Evolutionary conservation across 2,113 vertebrate genomes (phyloP).

Genomic region (Arenaria interpres): DNA sequence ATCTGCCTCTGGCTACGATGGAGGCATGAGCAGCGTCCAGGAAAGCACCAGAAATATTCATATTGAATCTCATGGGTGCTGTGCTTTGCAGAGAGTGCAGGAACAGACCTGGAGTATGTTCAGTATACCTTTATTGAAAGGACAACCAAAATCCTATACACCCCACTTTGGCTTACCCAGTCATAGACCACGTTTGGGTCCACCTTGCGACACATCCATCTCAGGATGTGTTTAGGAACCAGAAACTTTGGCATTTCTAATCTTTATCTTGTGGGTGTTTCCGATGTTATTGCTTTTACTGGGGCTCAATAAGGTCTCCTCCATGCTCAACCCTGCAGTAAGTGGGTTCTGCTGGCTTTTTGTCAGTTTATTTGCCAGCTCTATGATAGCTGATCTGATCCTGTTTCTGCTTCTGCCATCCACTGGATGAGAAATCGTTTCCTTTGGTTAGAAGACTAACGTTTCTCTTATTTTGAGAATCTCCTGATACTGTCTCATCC

Average conservation of each 20-base stretch:
- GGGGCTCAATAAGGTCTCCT: background rate
- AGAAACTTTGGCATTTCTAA: conserved; percentile 62
- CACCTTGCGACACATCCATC: background rate
- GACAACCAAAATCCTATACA: background rate
- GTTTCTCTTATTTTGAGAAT: background rate
- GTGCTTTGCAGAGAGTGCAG: background rate
- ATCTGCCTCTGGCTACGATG: background rate
- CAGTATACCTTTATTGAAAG: background rate
- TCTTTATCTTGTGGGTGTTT: background rate
- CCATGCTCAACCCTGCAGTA: background rate
- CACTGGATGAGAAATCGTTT: background rate
- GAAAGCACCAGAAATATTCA: background rate
- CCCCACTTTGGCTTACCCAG: background rate
- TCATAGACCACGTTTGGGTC: background rate
- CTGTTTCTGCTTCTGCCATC: conserved; percentile 42
- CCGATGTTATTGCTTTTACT: background rate
- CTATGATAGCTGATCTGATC: conserved; percentile 26
- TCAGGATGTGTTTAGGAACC: background rate
- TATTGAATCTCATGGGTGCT: background rate
- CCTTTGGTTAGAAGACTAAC: background rate
- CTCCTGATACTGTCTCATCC: background rate
- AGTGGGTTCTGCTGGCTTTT: conserved; percentile 20
- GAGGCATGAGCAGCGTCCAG: background rate
- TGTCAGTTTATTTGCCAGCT: conserved; percentile 40
- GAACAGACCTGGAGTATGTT: background rate